A percentile compares a stretch with the other conserved stretches of the same genome.
These are phyloP conservation scores for Epinotia demarniana DNA, from an alignment of 2,888 invertebrate species.

Conservation along the genomic window DNA sequence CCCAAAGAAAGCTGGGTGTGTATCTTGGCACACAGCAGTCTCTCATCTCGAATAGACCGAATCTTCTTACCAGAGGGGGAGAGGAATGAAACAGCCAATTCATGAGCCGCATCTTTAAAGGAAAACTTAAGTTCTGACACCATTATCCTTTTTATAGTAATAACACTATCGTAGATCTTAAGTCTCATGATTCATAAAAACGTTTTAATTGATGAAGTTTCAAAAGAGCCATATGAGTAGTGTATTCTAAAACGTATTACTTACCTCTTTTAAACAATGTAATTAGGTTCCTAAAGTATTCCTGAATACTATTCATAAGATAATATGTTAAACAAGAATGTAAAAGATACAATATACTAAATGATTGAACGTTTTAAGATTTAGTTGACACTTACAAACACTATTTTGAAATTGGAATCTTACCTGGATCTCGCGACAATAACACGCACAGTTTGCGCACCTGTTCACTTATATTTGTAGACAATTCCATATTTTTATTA, in stretches of 20 bases:
- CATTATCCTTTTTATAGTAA: no score
- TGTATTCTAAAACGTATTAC: conserved; percentile 17
- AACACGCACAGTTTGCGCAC: conserved; percentile 75
- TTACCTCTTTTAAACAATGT: conserved; percentile 45
- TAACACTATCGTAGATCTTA: no score
- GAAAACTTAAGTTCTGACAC: conserved; percentile 10
- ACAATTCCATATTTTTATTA: conserved; percentile 59
- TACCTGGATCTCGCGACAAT: conserved; percentile 77
- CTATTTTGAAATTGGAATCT: conserved; percentile 59
- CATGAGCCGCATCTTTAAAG: conserved; percentile 74
- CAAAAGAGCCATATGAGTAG: neutral
- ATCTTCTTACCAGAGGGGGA: conserved; percentile 69
- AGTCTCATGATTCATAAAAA: neutral
- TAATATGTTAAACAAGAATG: conserved; percentile 22
- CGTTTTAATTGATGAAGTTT: neutral
- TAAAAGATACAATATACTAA: conserved; percentile 31
- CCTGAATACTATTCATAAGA: conserved; percentile 66
- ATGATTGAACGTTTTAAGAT: conserved; percentile 46
- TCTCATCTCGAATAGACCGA: conserved; percentile 69
- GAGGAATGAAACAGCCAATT: conserved; percentile 76
- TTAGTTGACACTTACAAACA: conserved; percentile 49
- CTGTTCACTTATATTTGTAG: conserved; percentile 65
- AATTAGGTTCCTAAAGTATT: conserved; percentile 52
- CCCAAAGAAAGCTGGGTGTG: conserved; percentile 63
- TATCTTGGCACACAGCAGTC: conserved; percentile 74